Evolutionary conservation across 1,140 invertebrate species (phyloP).

Genomic region (Rhopalosiphum padi): DNA sequence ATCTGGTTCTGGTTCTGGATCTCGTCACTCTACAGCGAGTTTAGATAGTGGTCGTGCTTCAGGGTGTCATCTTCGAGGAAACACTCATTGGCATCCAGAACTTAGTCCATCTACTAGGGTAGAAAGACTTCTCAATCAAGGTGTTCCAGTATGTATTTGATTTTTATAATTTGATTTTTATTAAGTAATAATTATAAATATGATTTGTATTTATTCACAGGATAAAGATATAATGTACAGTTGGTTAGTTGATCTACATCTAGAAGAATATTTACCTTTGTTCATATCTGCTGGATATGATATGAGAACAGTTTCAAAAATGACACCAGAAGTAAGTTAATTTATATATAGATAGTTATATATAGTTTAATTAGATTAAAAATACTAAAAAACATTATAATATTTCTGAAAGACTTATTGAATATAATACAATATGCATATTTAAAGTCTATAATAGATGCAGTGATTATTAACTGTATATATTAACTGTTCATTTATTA

Average conservation of each 20-base stretch:
- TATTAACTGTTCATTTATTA: too few relatives aligned
- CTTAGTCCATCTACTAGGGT: constrained; percentile 66
- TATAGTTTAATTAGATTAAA: neutral
- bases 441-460: too few relatives aligned
- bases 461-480: too few relatives aligned
- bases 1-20: constrained; percentile 75
- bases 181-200: neutral
- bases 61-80: constrained; percentile 68
- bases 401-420: neutral
- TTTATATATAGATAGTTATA: neutral
- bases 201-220: constrained; percentile 66
- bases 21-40: constrained; percentile 88
- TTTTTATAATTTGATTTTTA: neutral
- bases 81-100: constrained; percentile 78
- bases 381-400: neutral
- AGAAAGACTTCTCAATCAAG: constrained; percentile 72
- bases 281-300: constrained; percentile 97
- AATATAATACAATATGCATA: neutral
- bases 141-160: constrained; percentile 65
- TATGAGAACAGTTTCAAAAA: constrained; percentile 93
- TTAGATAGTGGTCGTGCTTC: constrained; percentile 91
- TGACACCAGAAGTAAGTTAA: constrained; percentile 88
- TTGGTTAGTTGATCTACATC: constrained; percentile 93
- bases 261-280: constrained; percentile 93
- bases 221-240: constrained; percentile 91